phyloP scores from a whole-genome alignment of 1,140 invertebrate genomes.

The Samia ricini region DNA sequence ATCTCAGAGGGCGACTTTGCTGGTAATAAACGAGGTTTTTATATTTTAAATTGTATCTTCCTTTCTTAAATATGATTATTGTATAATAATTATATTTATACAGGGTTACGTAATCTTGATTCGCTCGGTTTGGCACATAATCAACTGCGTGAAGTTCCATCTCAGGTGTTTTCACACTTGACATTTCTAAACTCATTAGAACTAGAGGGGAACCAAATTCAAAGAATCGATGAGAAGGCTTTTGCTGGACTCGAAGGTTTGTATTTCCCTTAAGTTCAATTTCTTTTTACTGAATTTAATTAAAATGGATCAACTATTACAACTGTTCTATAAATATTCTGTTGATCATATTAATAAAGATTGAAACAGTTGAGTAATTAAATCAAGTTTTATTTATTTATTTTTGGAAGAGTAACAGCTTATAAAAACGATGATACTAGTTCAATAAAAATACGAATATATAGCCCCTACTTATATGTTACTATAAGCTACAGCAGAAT shows the following conservation, averaged over 20 bases:
- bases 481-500: too few relatives aligned
- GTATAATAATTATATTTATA: constrained; percentile 5
- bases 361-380: too few relatives aligned
- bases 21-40: constrained; percentile 77
- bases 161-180: constrained; percentile 88
- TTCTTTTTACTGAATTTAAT: too few relatives aligned
- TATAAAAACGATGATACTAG: too few relatives aligned
- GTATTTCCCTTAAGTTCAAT: neutral
- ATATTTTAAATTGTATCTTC: neutral
- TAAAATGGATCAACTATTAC: too few relatives aligned
- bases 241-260: constrained; percentile 91
- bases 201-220: constrained; percentile 90
- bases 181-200: constrained; percentile 89
- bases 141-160: constrained; percentile 85
- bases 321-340: constrained; percentile 30
- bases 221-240: constrained; percentile 87
- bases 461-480: neutral
- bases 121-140: constrained; percentile 91
- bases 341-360: neutral
- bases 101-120: constrained; percentile 83
- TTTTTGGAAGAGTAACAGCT: too few relatives aligned
- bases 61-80: neutral
- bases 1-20: constrained; percentile 90
- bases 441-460: neutral
- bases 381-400: too few relatives aligned